Base-by-base conservation (phyloP, 2,797 vertebrate genomes). In the Semaprochilodus insignis region DNA sequence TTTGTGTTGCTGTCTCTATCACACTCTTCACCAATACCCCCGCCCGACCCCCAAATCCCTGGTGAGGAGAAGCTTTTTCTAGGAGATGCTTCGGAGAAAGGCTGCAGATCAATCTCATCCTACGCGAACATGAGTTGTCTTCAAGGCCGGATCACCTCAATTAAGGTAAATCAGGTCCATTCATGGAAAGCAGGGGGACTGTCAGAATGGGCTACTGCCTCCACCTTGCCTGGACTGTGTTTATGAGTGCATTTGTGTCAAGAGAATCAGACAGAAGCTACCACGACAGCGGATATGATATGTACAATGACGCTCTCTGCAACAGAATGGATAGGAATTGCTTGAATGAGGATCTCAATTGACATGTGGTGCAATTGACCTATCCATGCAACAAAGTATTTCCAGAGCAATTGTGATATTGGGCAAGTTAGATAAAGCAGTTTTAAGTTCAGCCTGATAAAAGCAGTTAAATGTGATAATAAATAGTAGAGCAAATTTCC, bases 81-180 rank as follows among this genome's bases (percentile, higher is more conserved):
- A 52, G 10, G n/a, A 67, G 71, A 72, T 51, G 36, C n/a, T 62
- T 48, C 31, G 36, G 66, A 82, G 65, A 72, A 83, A 87, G 57
- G 79, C 57, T 34, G 25, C 13, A 16, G 81, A 83, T 85, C 83
- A 78, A 83, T 83, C 70, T 67, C 63, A 6, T 19, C 55, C 82
- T 70, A 27, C 27, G 55, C 62, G 14, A 73, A 67, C 71, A 87
- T 27, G 0, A 69, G 71, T 74, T 60, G 62, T 78, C 76, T 79
- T 83, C 71, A 74, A 83, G 52, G 44, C 81, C 71, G 51, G 78
- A 87, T 87, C 83, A 85, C 63, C 69, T 57, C 81, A 77, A 78
- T 83, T 85, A 73, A 51, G 40, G 60, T 78, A 83, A 87, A 87
- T 85, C 75, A 87, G 79, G 57, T 78, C 34, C 77, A 85, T 87